Evolutionary conservation across 2,888 invertebrate genomes (phyloP).

Genomic region (Aphodius granarius): DNA sequence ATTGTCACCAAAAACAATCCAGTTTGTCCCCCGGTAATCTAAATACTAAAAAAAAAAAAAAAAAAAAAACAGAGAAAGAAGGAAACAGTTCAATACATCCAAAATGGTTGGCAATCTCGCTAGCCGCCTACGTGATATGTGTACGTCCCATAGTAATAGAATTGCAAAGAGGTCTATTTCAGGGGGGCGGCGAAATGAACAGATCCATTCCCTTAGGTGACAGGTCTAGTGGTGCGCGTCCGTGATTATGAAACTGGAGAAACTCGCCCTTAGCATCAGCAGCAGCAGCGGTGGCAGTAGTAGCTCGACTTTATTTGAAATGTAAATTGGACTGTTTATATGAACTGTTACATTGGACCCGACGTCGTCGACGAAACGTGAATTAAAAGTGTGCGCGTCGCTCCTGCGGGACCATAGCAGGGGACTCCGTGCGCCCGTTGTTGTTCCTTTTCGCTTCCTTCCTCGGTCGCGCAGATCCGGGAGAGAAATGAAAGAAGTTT

Average conservation of each 20-base stretch:
- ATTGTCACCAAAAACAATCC: too few relatives aligned
- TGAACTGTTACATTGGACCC: background rate
- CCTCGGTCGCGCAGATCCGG: background rate
- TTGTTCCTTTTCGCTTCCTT: background rate
- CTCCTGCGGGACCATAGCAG: background rate
- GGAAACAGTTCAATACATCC: background rate
- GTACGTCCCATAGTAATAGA: background rate
- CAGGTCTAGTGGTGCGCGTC: background rate
- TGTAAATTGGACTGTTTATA: conserved; percentile 14
- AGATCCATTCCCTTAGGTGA: background rate
- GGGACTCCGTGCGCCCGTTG: background rate
- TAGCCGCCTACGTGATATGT: background rate
- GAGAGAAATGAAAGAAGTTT: conserved; percentile 10
- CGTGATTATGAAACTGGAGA: conserved; percentile 4
- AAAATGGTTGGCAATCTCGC: background rate
- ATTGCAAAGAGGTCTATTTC: background rate
- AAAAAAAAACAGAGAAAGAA: background rate
- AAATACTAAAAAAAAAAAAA: background rate
- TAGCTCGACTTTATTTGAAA: conserved; percentile 7
- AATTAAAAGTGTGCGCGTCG: conserved; percentile 9
- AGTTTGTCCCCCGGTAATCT: too few relatives aligned
- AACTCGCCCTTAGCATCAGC: background rate
- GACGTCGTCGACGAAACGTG: background rate
- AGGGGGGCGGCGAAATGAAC: background rate
- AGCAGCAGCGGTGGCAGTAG: too few relatives aligned